These are phyloP conservation scores for Perithous albicinctus DNA, from an alignment of 2,888 invertebrate species.

Conservation along the genomic window DNA sequence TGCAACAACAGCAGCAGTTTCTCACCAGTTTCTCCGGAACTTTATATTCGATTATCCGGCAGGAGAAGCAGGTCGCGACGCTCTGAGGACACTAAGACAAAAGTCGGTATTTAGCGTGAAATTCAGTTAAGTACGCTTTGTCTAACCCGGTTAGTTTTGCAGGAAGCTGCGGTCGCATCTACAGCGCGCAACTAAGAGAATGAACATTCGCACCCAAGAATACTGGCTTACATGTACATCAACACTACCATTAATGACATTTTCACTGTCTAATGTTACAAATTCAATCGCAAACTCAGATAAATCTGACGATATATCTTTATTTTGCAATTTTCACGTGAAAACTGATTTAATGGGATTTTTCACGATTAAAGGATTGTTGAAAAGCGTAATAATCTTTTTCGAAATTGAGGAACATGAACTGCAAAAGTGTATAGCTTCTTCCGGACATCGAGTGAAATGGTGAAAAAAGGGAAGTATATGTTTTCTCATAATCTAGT, in stretches of 20 bases:
- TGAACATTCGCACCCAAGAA: not conserved
- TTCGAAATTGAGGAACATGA: too few relatives aligned
- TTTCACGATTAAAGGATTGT: too few relatives aligned
- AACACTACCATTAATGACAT: not conserved
- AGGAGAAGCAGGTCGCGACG: conserved; percentile 46
- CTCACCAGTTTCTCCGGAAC: conserved; percentile 65
- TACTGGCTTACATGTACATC: not conserved
- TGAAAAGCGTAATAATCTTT: too few relatives aligned
- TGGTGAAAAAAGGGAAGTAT: too few relatives aligned
- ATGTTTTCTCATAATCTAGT: too few relatives aligned
- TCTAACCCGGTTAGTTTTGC: conserved; percentile 78
- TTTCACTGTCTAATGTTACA: not conserved
- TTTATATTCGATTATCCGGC: conserved; percentile 70
- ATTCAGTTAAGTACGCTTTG: conserved; percentile 79
- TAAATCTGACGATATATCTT: not conserved
- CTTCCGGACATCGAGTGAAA: too few relatives aligned
- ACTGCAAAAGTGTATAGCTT: too few relatives aligned
- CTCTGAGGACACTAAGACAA: conserved; percentile 72
- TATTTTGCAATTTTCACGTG: not conserved
- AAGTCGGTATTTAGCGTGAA: conserved; percentile 79
- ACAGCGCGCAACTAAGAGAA: conserved; percentile 14
- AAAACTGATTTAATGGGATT: too few relatives aligned
- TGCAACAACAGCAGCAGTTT: conserved; percentile 32
- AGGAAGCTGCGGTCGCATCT: conserved; percentile 66
- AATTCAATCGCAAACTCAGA: not conserved